Evolutionary conservation across 2,797 vertebrate species (phyloP).

Genomic region (Gephyroberyx darwinii): DNA sequence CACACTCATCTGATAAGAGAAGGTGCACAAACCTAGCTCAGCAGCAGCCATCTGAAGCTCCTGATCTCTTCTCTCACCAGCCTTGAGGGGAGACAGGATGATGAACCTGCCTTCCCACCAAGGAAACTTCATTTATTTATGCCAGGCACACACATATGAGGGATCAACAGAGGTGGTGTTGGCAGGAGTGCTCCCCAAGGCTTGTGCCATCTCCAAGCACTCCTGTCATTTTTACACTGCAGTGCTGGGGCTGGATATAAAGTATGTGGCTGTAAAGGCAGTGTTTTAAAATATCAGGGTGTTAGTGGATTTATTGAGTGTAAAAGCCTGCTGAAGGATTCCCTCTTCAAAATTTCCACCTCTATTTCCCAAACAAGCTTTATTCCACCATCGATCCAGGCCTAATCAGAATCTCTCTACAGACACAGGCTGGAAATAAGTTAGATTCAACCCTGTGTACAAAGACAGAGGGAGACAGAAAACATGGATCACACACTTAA

Average conservation of each 20-base stretch:
- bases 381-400: conserved; percentile 53
- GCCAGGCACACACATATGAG: conserved; percentile 58
- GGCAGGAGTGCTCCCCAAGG: conserved; percentile 62
- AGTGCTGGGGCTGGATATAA: conserved; percentile 57
- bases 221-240: conserved; percentile 61
- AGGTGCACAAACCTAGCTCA: conserved; percentile 31
- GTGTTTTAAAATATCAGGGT: conserved; percentile 70
- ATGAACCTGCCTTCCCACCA: conserved; percentile 61
- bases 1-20: conserved; percentile 40
- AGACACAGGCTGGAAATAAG: conserved; percentile 44
- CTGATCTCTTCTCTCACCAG: conserved; percentile 41
- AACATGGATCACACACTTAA: conserved; percentile 8
- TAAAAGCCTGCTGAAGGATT: conserved; percentile 64
- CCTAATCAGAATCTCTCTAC: conserved; percentile 52
- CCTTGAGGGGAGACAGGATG: conserved; percentile 54
- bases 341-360: conserved; percentile 59
- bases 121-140: conserved; percentile 66
- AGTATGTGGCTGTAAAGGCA: conserved; percentile 60
- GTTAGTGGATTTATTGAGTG: conserved; percentile 69
- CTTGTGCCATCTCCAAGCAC: conserved; percentile 62
- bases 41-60: conserved; percentile 46
- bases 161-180: conserved; percentile 69
- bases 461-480: conserved; percentile 20
- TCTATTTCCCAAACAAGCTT: conserved; percentile 66
- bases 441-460: conserved; percentile 16